Evolutionary conservation across 2,888 invertebrate genomes (phyloP).

Genomic region (Busseola fusca): DNA sequence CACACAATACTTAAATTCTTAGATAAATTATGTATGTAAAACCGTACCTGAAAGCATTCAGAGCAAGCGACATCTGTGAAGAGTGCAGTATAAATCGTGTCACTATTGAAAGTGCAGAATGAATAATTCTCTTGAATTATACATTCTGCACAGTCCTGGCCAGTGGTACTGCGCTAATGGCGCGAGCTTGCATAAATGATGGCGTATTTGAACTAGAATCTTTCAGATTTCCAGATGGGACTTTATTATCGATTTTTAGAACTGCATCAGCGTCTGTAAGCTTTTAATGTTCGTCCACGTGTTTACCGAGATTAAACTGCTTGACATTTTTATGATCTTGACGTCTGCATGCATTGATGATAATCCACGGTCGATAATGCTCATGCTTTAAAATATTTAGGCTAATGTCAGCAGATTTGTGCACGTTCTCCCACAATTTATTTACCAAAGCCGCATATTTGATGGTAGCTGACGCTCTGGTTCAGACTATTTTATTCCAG

Average conservation of each 20-base stretch:
- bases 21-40: conserved; percentile 21
- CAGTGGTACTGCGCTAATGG: conserved; percentile 45
- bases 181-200: conserved; percentile 40
- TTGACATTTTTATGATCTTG: not conserved
- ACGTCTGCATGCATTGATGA: not conserved
- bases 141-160: conserved; percentile 35
- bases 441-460: conserved; percentile 7
- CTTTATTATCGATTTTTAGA: conserved; percentile 32
- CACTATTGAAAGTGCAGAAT: conserved; percentile 50
- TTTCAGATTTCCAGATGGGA: conserved; percentile 38
- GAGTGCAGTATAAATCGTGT: conserved; percentile 39
- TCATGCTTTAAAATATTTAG: not conserved
- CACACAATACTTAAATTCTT: conserved; percentile 14
- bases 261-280: conserved; percentile 14
- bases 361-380: not conserved
- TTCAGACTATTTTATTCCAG: too few species aligned
- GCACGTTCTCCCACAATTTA: conserved; percentile 3
- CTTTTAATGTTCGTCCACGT: conserved; percentile 8
- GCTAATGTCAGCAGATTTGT: conserved; percentile 1
- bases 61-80: conserved; percentile 8
- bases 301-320: conserved; percentile 6
- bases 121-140: too few species aligned
- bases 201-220: conserved; percentile 34
- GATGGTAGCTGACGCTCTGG: conserved; percentile 10
- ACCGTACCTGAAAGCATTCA: conserved; percentile 10